A percentile compares a stretch with the other conserved stretches of the same genome.
These are phyloP conservation scores for Enteromius viviparus DNA, from an alignment of 2,797 vertebrate species.

Conservation along the genomic window DNA sequence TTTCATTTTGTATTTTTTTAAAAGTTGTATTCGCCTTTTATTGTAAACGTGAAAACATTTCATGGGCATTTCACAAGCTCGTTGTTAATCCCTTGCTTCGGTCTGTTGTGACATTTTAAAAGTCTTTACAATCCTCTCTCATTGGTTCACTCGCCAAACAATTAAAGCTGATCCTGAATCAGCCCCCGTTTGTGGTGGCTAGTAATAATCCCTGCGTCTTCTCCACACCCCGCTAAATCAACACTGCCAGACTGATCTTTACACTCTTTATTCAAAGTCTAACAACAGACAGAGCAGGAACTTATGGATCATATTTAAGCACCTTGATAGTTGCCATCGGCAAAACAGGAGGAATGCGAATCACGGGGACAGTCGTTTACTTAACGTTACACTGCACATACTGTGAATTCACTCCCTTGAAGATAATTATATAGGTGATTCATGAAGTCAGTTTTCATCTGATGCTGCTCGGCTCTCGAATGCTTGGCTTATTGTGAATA, in stretches of 20 bases:
- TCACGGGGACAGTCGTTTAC: background rate
- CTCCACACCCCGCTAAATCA: constrained; percentile 51
- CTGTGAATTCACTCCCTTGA: background rate
- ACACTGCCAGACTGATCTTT: constrained; percentile 33
- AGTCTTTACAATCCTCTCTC: constrained; percentile 27
- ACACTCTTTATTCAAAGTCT: constrained; percentile 50
- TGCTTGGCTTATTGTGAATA: background rate
- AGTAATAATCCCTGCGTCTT: constrained; percentile 35
- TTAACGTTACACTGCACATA: background rate
- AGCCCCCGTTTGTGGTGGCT: constrained; percentile 24
- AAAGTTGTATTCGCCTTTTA: background rate
- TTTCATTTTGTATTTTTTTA: background rate
- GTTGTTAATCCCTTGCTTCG: background rate
- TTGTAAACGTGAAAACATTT: background rate
- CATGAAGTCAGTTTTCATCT: background rate
- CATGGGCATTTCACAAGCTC: background rate
- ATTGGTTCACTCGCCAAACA: constrained; percentile 15
- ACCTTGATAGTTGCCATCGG: background rate
- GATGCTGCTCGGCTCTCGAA: constrained; percentile 1
- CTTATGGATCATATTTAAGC: constrained; percentile 27
- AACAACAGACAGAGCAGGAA: constrained; percentile 22
- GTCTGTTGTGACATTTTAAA: constrained; percentile 18
- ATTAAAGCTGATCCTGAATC: constrained; percentile 37
- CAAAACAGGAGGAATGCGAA: constrained; percentile 33
- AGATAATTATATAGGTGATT: constrained; percentile 29